Base-by-base conservation (phyloP, 2,888 invertebrate genomes). In the Anarsia innoxiella region DNA sequence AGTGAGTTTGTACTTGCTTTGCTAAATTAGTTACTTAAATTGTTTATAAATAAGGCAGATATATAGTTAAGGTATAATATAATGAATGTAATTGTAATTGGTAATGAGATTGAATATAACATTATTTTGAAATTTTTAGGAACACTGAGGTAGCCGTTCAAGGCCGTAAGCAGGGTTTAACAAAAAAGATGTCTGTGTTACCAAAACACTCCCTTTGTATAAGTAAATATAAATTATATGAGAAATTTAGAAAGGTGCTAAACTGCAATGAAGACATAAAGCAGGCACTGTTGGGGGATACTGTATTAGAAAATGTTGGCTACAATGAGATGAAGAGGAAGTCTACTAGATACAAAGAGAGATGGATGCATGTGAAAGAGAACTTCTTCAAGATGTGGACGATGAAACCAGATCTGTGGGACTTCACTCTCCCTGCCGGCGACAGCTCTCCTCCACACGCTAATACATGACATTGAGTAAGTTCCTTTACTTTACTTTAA, bases 101-200 rank as follows among this genome's bases (percentile, higher is more conserved):
- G n/a, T n/a, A n/a, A n/a, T n/a, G n/a, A n/a, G n/a, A n/a, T n/a
- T n/a, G n/a, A n/a, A n/a, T n/a, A n/a, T n/a, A n/a, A n/a, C n/a
- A n/a, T n/a, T n/a, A n/a, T n/a, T n/a, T n/a, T n/a, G n/a, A n/a
- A n/a, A n/a, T 36, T 85, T 85, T 42, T 59, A 93, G 93, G 36
- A 55, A 86, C 19, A 66, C 80, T 29, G 93, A 95, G 79, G 89
- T 95, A 15, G 87, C 90, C 12, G 91, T 94, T 0, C 89, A 91
- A 58, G 96, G 96, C 2, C 88, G 86, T 53, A 92, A 90, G 45
- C 90, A 93, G 63, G 96, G 96, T 2, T 79, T 90, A 1, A 94
- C 93, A 0, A 93, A 91, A 61, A 93, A 91, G 56, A 80, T 77
- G 41, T 56, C 69, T 14, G 62, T 68, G 33, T 62, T 56, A 12